Conservation (phyloP, 1,140 invertebrate genomes). For the Neodiprion fabricii region DNA sequence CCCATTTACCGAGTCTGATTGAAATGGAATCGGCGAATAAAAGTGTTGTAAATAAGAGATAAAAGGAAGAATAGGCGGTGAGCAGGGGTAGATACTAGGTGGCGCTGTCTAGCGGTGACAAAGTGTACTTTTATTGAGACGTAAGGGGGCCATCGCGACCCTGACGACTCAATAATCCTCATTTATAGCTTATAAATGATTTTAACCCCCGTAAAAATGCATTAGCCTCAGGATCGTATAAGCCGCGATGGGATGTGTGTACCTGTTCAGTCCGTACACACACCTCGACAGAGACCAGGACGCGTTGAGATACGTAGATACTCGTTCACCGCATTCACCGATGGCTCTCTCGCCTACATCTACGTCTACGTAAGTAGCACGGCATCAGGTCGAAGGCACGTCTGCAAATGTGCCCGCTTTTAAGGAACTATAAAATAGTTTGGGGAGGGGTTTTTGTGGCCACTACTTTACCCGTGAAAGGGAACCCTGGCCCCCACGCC, state of each 20-base stretch:
- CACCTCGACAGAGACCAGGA: background rate
- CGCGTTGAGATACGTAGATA: too few species aligned
- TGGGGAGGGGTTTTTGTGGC: slow-evolving; percentile 22
- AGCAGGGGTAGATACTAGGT: slow-evolving; percentile 45
- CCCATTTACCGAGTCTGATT: slow-evolving; percentile 46
- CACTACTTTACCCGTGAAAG: background rate
- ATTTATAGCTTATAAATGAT: slow-evolving; percentile 65
- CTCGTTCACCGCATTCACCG: background rate
- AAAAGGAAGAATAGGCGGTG: slow-evolving; percentile 47
- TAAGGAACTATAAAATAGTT: slow-evolving; percentile 52
- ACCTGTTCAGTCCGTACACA: background rate
- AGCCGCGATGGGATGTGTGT: background rate
- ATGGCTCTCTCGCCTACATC: background rate
- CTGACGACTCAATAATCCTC: slow-evolving; percentile 53
- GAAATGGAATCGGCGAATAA: slow-evolving; percentile 62
- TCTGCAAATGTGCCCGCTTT: slow-evolving; percentile 40
- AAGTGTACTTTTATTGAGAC: slow-evolving; percentile 59
- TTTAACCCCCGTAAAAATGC: slow-evolving; percentile 57
- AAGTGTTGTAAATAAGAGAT: slow-evolving; percentile 63
- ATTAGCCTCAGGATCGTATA: slow-evolving; percentile 42
- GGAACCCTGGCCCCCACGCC: background rate
- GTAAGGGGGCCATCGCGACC: slow-evolving; percentile 37
- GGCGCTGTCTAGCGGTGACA: slow-evolving; percentile 52
- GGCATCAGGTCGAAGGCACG: slow-evolving; percentile 12
- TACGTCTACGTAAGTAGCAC: background rate